These are phyloP conservation scores for Anableps anableps DNA, from an alignment of 2,797 vertebrate genomes.

Conservation along the genomic window DNA sequence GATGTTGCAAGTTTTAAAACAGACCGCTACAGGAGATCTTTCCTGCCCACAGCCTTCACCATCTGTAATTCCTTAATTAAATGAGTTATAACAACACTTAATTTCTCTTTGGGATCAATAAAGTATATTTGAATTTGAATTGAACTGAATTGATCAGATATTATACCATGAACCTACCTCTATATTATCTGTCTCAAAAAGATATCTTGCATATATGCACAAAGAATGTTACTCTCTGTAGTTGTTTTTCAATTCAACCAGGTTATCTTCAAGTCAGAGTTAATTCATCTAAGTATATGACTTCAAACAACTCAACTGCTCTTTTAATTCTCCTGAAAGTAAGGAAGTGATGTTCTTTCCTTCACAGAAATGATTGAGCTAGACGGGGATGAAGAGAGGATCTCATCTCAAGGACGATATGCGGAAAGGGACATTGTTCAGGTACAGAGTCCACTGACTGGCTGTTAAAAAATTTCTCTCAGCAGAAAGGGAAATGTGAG, in stretches of 20 bases:
- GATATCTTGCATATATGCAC: neutral
- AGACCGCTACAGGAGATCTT: no score
- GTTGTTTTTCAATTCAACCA: neutral
- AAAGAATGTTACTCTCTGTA: neutral
- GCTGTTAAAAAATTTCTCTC: constrained; percentile 8
- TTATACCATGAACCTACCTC: neutral
- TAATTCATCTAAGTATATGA: neutral
- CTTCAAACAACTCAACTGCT: neutral
- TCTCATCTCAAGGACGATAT: constrained; percentile 94
- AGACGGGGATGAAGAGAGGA: constrained; percentile 94
- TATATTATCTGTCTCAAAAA: neutral
- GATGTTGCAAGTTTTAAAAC: no score
- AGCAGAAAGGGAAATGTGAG: constrained; percentile 25
- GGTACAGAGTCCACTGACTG: constrained; percentile 73
- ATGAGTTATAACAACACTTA: no score
- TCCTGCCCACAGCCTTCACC: no score
- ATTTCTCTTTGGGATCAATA: no score
- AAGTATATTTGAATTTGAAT: no score
- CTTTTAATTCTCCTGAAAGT: constrained; percentile 15
- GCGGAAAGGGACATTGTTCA: constrained; percentile 98
- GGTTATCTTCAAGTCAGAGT: neutral
- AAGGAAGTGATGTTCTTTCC: constrained; percentile 35
- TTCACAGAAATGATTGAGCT: constrained; percentile 94
- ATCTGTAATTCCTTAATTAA: no score
- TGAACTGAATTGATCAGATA: neutral